phyloP scores from a whole-genome alignment of 2,888 invertebrate species.

The Shargacucullia verbasci region DNA sequence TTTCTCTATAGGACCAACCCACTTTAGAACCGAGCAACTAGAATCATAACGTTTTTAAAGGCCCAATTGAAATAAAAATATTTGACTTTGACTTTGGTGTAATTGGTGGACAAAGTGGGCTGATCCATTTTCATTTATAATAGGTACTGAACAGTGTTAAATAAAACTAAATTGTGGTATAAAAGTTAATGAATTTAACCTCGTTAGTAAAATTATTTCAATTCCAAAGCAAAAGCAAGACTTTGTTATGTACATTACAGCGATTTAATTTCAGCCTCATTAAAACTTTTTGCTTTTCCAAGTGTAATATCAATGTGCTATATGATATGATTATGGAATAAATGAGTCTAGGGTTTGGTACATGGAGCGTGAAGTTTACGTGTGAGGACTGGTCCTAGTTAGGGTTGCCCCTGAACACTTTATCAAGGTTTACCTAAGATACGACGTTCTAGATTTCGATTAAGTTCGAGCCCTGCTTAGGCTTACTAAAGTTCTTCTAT shows the following conservation, averaged over 20 bases:
- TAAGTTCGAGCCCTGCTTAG: neutral
- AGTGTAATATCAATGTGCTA: constrained; percentile 43
- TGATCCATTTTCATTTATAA: no score
- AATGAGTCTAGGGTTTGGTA: constrained; percentile 52
- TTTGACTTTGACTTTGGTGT: no score
- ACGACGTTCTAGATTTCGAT: neutral
- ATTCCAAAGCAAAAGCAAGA: constrained; percentile 18
- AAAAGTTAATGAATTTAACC: no score
- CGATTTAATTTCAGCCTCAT: constrained; percentile 34
- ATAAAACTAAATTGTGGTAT: no score
- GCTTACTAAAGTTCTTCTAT: no score
- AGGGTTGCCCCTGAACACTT: constrained; percentile 38
- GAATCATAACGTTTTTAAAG: no score
- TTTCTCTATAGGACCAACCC: no score
- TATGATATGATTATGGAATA: constrained; percentile 54
- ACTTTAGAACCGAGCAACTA: no score
- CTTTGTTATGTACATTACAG: constrained; percentile 11
- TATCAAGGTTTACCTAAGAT: constrained; percentile 5
- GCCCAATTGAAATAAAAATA: no score
- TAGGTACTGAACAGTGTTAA: no score
- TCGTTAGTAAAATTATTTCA: neutral
- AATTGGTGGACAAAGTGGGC: no score
- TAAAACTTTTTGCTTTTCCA: constrained; percentile 33
- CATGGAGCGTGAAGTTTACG: constrained; percentile 61
- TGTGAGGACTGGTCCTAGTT: constrained; percentile 52